Conservation (phyloP, 53 echinoderm and acorn worm genomes). For the Paracentrotus lividus region DNA sequence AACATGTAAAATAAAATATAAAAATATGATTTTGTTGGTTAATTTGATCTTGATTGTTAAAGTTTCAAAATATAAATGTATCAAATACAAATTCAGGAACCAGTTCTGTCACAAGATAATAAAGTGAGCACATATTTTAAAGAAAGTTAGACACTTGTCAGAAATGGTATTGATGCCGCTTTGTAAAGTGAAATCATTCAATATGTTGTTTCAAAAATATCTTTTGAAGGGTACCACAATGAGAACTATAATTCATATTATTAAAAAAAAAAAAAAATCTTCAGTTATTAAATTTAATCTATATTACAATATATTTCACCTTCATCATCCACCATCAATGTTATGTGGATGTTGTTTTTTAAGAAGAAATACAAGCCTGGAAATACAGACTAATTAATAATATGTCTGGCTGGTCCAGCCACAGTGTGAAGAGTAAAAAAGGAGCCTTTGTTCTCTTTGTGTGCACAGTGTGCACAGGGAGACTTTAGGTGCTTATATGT, state of each 20-base stretch:
- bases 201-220: background rate
- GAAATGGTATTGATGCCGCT: too few species aligned
- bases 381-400: conserved; percentile 45
- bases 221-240: background rate
- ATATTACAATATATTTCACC: background rate
- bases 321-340: background rate
- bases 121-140: too few species aligned
- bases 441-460: conserved; percentile 55
- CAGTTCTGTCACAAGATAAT: too few species aligned
- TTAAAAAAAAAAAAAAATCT: background rate
- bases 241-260: too few species aligned
- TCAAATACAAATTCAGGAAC: too few species aligned
- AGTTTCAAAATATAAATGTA: too few species aligned
- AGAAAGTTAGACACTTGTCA: too few species aligned
- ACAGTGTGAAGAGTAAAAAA: conserved; percentile 16
- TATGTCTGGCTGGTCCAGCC: conserved; percentile 28
- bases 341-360: background rate
- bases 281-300: background rate
- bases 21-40: too few species aligned
- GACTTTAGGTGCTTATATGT: conserved; percentile 30
- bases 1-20: too few species aligned
- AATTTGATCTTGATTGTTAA: too few species aligned
- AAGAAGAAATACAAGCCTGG: background rate
- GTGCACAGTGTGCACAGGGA: conserved; percentile 24
- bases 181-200: background rate